Percentiles rank a stretch among this genome's conserved stretches.
These are phyloP conservation scores for Argyra leucocephala DNA, from an alignment of 2,888 invertebrate genomes.

Conservation along the genomic window DNA sequence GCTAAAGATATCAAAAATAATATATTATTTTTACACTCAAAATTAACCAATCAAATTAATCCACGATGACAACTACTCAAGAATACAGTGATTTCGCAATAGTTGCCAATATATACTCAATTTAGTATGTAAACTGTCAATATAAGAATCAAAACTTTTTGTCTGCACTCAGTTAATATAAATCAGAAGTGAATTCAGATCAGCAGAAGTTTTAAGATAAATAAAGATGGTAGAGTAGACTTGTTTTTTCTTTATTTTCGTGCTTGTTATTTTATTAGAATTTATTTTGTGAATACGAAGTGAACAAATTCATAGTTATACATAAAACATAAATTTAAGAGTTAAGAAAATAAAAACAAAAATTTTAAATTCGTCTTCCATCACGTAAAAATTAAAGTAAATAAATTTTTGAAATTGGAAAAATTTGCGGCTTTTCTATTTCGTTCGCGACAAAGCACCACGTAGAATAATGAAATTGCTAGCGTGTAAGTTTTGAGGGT, in stretches of 20 bases:
- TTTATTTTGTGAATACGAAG: no score
- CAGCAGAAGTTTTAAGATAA: no score
- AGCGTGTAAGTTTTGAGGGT: constrained; percentile 20
- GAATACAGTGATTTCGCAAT: not conserved
- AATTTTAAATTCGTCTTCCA: constrained; percentile 9
- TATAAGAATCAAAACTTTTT: not conserved
- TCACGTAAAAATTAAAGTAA: not conserved
- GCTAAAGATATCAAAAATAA: no score
- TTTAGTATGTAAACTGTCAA: not conserved
- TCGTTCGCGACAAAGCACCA: not conserved
- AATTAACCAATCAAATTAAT: not conserved
- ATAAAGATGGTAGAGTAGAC: no score
- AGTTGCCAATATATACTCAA: not conserved
- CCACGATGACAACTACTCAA: not conserved
- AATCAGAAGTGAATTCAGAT: no score
- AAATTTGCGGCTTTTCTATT: not conserved
- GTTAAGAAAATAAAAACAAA: no score
- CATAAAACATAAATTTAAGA: no score
- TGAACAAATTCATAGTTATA: no score
- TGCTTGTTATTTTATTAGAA: no score
- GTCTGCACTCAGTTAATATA: not conserved
- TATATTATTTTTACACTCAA: no score
- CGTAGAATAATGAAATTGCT: constrained; percentile 18
- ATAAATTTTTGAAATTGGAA: not conserved
- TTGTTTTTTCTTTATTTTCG: no score